A percentile compares a stretch with the other conserved stretches of the same genome.
phyloP scores from a whole-genome alignment of 2,888 invertebrate genomes.

The Yponomeuta cagnagella region DNA sequence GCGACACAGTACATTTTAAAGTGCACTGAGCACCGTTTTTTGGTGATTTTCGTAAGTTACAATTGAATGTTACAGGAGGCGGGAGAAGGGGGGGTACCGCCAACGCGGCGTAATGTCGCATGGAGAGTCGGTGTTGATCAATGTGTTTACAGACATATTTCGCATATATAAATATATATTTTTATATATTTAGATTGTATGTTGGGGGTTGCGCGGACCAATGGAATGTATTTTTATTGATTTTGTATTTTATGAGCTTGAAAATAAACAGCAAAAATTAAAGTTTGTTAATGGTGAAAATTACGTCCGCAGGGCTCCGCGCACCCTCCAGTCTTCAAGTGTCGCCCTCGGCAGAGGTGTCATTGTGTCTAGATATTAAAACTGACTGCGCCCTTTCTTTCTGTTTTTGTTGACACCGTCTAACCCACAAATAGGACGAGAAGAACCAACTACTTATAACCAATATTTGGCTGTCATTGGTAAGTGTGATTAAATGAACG shows the following conservation, averaged over 20 bases:
- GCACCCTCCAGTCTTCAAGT: slow-evolving; percentile 6
- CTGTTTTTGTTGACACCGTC: slow-evolving; percentile 82
- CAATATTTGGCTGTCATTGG: slow-evolving; percentile 96
- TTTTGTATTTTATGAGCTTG: no score
- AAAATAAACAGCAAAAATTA: neutral
- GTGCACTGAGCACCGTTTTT: neutral
- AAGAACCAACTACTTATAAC: slow-evolving; percentile 96
- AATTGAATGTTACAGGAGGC: slow-evolving; percentile 42
- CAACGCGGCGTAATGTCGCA: slow-evolving; percentile 68
- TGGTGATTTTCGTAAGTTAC: slow-evolving; percentile 10
- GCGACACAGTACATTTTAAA: neutral
- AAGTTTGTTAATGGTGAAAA: neutral
- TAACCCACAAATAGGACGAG: slow-evolving; percentile 89
- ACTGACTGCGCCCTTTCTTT: slow-evolving; percentile 77
- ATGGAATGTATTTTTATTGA: neutral
- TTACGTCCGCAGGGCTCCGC: neutral
- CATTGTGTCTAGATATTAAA: slow-evolving; percentile 60
- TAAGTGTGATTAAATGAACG: slow-evolving; percentile 81
- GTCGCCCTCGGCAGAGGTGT: slow-evolving; percentile 33
- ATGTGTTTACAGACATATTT: slow-evolving; percentile 42
- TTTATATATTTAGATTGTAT: slow-evolving; percentile 52
- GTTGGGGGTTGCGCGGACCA: slow-evolving; percentile 48
- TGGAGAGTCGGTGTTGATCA: slow-evolving; percentile 64
- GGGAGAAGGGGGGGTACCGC: slow-evolving; percentile 58
- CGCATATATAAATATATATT: slow-evolving; percentile 31